A percentile compares a stretch with the other conserved stretches of the same genome.
phyloP scores from a whole-genome alignment of 2,797 vertebrate species.

The Catamblyrhynchus diadema region DNA sequence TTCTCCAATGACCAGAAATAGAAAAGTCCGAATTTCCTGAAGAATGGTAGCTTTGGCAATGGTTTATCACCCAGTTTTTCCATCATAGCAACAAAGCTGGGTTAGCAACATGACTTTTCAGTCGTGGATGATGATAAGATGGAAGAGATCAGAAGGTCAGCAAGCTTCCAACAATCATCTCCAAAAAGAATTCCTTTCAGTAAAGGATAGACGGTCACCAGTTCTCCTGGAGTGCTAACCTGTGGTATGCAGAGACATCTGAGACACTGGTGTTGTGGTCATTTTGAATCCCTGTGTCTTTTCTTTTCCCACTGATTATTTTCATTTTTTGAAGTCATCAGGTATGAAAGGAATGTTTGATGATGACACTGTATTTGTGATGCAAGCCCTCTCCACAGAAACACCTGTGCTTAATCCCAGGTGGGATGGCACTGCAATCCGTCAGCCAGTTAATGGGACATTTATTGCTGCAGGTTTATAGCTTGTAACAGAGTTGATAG shows the following conservation, averaged over 20 bases:
- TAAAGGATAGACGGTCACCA: neutral
- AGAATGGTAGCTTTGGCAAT: neutral
- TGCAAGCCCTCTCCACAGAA: neutral
- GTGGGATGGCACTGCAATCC: neutral
- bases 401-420: neutral
- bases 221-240: neutral
- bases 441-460: neutral
- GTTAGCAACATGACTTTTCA: constrained; percentile 16
- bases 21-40: constrained; percentile 14
- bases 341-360: neutral
- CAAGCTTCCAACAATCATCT: neutral
- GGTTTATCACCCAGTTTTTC: constrained; percentile 27
- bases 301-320: neutral
- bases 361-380: neutral
- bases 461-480: neutral
- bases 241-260: neutral
- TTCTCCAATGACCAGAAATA: constrained; percentile 29
- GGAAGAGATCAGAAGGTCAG: constrained; percentile 19
- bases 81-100: constrained; percentile 24
- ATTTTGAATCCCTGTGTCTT: neutral
- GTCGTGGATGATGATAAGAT: neutral
- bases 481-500: neutral
- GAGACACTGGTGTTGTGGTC: neutral
- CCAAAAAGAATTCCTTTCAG: neutral
- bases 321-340: neutral